Evolutionary conservation across 2,113 vertebrate species (phyloP), one percentile per base, ranked within the genome.

Genomic region (Panthera tigris): DNA sequence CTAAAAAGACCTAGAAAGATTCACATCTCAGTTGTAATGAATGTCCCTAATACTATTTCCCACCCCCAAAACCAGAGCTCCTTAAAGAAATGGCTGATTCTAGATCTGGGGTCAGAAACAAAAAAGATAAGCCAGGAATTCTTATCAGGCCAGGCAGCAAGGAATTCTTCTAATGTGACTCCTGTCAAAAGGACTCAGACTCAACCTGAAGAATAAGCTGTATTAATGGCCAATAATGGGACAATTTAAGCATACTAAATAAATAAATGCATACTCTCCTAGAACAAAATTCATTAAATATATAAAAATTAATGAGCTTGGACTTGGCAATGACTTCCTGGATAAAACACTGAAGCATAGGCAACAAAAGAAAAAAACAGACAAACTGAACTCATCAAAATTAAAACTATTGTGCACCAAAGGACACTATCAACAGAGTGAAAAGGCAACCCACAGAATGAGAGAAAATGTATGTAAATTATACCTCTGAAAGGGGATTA

Each of bases 71-170:
- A 92, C 74, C 33, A 89, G 68, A 83, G 45, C 78, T 83, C 50
- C 27, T 80, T 85, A 66, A 4, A 73, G 36, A 95, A 80, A 93
- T 71, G 61, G 23, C 39, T 82, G 66, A 91, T 90, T 93, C 48
- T 90, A 61, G 33, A 76, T 78, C 89, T 82, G 48, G 14, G 16
- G 33, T 85, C 81, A 93, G 27, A 91, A 86, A 93, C 33, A 50
- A 88, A 71, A 76, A 93, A 57, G 65, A 86, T 85, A 90, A 93
- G 66, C 66, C 57, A 9, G 29, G 48, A 76, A 81, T 93, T 87
- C n/a, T 84, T 63, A 57, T 25, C n/a, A 21, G 12, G 68, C 23
- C 76, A 78, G 66, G 91, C 94, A 91, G 25, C 52, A 96, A 6
- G n/a, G 68, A 71, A 61, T 10, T 21, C 15, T 74, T 65, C 29